Evolutionary conservation across 2,113 vertebrate species (phyloP), one percentile per base, ranked within the genome.

Genomic region (Ascaphus truei): DNA sequence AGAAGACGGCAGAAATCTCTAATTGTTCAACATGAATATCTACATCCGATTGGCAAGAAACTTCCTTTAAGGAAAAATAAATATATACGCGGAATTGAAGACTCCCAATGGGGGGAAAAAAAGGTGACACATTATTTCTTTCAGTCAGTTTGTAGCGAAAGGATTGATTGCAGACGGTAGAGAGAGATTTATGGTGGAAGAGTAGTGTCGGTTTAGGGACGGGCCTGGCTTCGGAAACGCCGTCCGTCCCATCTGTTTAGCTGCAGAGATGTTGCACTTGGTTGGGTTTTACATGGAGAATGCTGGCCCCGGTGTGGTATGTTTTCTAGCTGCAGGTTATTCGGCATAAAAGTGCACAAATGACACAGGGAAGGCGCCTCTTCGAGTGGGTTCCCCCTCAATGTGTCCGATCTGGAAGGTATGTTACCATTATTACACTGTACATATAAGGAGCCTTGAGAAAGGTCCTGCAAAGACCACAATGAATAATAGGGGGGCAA

Each of bases 291-390:
- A 18, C 20, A 22, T 20, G 6, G 6, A 8, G 43, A 6, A 47
- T 16, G 18, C 16, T 47, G 43, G 16, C 13, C 2, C 2, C 3
- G 16, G 20, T 45, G 41, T 5, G 3, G 37, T 10, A 41, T 10
- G 37, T 45, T 45, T 45, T 3, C 18, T 16, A 13, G 13, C 31
- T n/a, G 83, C 68, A 66, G 43, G 74, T 95, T 83, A 99, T 78
- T 99, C 95, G 3, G 90, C 89, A 76, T 94, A 92, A 86, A 98
- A 94, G 92, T 98, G 96, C 75, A 99, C 96, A 36, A 99, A 99
- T 2, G 95, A 94, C 43, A 98, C 87, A 0, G 96, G 96, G 71
- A 99, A 99, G 3, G 77, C 93, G 62, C 96, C 96, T 72, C 85
- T 92, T 47, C 94, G 88, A 51, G 72, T 78, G 1, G 95, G 93